A percentile compares a stretch with the other conserved stretches of the same genome.
Evolutionary conservation across 2,797 vertebrate genomes (phyloP).

Genomic region (Anabas testudineus): DNA sequence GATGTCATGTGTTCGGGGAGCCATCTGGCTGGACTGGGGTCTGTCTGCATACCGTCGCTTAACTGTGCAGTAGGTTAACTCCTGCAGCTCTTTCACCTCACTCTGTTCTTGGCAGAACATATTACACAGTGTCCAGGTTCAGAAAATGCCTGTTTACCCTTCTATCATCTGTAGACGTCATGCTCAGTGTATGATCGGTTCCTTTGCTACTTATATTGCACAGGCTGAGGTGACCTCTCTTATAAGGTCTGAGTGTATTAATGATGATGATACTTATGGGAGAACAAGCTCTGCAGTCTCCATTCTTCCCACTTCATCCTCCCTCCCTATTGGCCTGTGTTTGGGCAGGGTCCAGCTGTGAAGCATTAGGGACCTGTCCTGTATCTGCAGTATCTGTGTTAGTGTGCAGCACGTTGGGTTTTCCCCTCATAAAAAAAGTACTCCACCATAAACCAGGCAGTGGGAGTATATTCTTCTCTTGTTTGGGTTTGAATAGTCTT

Average conservation of each 20-base stretch:
- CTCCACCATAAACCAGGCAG: slow-evolving; percentile 70
- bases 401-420: slow-evolving; percentile 81
- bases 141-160: slow-evolving; percentile 33
- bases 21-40: slow-evolving; percentile 54
- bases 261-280: slow-evolving; percentile 28
- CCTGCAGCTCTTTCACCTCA: slow-evolving; percentile 31
- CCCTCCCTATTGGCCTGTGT: slow-evolving; percentile 8
- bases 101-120: slow-evolving; percentile 27
- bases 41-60: slow-evolving; percentile 47
- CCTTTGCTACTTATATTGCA: not conserved
- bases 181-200: not conserved
- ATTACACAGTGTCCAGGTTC: not conserved
- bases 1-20: slow-evolving; percentile 75
- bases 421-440: slow-evolving; percentile 83
- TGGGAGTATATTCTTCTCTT: slow-evolving; percentile 72
- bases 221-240: not conserved
- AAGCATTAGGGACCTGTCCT: slow-evolving; percentile 83
- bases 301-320: slow-evolving; percentile 7
- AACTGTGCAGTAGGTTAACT: slow-evolving; percentile 6
- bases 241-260: slow-evolving; percentile 1
- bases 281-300: slow-evolving; percentile 3
- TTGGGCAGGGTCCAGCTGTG: slow-evolving; percentile 81
- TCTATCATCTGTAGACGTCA: slow-evolving; percentile 17
- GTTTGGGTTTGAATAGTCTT: slow-evolving; percentile 63
- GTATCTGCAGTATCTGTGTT: slow-evolving; percentile 80